Conservation (phyloP, 2,113 vertebrate genomes). For the Dolichotis patagonum region DNA sequence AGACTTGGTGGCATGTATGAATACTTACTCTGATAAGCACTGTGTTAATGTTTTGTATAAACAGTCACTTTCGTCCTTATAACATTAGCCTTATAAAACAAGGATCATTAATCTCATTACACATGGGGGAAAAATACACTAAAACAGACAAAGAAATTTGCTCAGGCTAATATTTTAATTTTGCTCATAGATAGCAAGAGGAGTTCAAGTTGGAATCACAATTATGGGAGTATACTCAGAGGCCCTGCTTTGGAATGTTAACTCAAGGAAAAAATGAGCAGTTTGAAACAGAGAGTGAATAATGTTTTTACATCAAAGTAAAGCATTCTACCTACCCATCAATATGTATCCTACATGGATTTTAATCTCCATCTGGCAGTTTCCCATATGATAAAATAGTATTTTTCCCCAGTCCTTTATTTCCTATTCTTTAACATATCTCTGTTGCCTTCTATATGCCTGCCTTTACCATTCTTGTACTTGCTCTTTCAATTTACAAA, state of each 20-base stretch:
- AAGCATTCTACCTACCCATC: not conserved
- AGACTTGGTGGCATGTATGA: not conserved
- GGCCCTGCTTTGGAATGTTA: not conserved
- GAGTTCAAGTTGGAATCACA: not conserved
- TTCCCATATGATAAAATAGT: not conserved
- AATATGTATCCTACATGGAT: not conserved
- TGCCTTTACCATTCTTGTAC: not conserved
- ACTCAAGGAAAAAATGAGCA: not conserved
- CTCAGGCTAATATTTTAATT: not conserved
- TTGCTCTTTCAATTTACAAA: not conserved
- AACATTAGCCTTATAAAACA: not conserved
- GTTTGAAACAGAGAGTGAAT: not conserved
- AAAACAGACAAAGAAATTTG: not conserved
- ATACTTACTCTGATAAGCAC: not conserved
- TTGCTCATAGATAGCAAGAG: not conserved
- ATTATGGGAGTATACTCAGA: not conserved
- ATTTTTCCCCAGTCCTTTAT: not conserved
- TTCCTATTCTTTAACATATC: constrained; percentile 28
- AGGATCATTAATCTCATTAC: not conserved
- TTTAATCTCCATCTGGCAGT: constrained; percentile 30
- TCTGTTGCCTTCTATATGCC: not conserved
- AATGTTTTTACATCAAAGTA: not conserved
- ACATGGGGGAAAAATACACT: not conserved
- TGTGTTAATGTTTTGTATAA: not conserved
- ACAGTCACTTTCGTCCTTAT: not conserved